A percentile compares a stretch with the other conserved stretches of the same genome.
These are phyloP conservation scores for Anastrepha ludens DNA, from an alignment of 1,140 invertebrate genomes.

Conservation along the genomic window DNA sequence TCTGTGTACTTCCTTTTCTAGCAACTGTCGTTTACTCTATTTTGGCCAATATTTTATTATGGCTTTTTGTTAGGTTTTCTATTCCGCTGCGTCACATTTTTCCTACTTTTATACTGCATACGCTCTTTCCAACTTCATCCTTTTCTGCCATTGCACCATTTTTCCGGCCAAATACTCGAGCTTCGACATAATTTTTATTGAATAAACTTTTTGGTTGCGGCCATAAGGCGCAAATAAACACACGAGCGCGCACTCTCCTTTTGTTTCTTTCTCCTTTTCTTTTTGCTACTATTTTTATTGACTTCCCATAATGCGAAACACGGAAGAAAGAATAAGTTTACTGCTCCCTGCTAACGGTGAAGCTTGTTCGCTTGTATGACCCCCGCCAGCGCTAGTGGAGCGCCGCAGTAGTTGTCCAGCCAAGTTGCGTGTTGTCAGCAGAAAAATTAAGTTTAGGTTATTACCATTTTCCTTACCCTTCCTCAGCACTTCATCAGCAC, in stretches of 20 bases:
- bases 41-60: background rate
- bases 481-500: background rate
- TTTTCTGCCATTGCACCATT: too few relatives aligned
- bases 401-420: too few relatives aligned
- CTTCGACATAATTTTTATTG: constrained; percentile 38
- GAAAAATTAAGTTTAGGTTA: constrained; percentile 31
- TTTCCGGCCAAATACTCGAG: background rate
- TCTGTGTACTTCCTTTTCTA: background rate
- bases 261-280: background rate
- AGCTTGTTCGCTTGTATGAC: background rate
- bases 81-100: background rate
- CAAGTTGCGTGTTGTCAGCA: constrained; percentile 30
- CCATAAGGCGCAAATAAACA: constrained; percentile 21
- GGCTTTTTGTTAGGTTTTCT: background rate
- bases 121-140: background rate
- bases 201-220: background rate
- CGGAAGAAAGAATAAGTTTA: background rate
- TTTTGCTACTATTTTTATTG: constrained; percentile 25
- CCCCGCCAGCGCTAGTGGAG: background rate
- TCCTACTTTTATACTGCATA: background rate
- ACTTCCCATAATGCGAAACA: constrained; percentile 10
- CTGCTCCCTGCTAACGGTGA: background rate
- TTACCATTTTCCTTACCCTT: background rate
- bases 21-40: background rate
- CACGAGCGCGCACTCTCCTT: background rate